phyloP scores from a whole-genome alignment of 2,888 invertebrate species.

The Tineola bisselliella region DNA sequence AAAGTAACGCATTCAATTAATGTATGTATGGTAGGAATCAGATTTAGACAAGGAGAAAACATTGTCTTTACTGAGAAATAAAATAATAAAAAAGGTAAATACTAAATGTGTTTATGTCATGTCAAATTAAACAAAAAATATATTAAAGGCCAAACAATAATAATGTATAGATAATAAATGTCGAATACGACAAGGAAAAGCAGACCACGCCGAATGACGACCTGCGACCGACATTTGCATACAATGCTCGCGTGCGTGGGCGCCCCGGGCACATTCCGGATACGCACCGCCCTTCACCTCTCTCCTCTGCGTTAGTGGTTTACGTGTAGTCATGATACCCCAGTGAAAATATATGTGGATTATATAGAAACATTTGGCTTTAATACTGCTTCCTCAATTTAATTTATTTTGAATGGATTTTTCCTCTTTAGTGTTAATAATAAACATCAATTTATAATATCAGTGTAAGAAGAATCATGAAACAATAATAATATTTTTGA shows the following conservation, averaged over 20 bases:
- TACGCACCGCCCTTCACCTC: conserved; percentile 22
- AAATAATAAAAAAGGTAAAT: no score
- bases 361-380: no score
- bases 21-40: no score
- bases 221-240: conserved; percentile 66
- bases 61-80: no score
- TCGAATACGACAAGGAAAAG: conserved; percentile 12
- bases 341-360: neutral
- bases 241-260: conserved; percentile 58
- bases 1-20: no score
- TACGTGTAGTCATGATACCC: neutral
- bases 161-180: conserved; percentile 3
- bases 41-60: no score
- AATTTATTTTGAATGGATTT: no score
- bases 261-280: conserved; percentile 37
- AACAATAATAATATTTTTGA: no score
- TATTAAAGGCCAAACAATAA: neutral
- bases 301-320: neutral
- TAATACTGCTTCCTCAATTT: no score
- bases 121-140: neutral
- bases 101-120: neutral
- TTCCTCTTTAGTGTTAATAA: no score
- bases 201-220: conserved; percentile 37
- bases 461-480: no score
- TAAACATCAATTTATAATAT: no score